A percentile compares a stretch with the other conserved stretches of the same genome.
These are phyloP conservation scores for Acanthochromis polyacanthus DNA, from an alignment of 2,113 vertebrate species.

Conservation along the genomic window DNA sequence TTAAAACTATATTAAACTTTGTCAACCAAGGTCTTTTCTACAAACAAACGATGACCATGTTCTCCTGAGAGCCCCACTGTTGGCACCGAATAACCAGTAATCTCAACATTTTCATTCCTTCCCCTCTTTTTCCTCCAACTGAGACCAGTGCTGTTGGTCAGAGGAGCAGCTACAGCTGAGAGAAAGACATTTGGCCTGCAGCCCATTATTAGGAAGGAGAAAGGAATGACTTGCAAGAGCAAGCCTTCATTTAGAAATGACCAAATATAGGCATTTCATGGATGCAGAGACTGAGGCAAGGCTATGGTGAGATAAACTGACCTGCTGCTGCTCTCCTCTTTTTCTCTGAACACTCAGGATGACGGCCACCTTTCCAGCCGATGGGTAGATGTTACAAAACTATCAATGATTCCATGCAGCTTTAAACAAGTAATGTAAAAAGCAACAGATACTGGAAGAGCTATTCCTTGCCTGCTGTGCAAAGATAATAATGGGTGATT, in stretches of 20 bases:
- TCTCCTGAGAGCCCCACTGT: conserved; percentile 4
- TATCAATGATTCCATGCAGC: conserved; percentile 14
- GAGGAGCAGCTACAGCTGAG: conserved; percentile 53
- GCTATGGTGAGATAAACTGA: conserved; percentile 72
- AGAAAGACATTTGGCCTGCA: conserved; percentile 74
- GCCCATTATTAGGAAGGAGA: conserved; percentile 83
- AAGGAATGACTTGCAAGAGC: conserved; percentile 83
- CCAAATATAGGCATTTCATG: conserved; percentile 88
- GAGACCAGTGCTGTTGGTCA: conserved; percentile 50
- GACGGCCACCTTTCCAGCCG: conserved; percentile 25
- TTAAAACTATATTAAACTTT: not conserved
- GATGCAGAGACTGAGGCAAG: conserved; percentile 65
- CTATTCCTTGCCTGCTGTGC: not conserved
- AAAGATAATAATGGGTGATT: not conserved
- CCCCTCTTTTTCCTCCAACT: conserved; percentile 33
- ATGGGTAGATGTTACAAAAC: not conserved
- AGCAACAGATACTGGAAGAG: not conserved
- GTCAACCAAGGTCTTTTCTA: not conserved
- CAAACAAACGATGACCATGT: not conserved
- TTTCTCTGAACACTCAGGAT: conserved; percentile 30
- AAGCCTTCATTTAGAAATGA: conserved; percentile 80
- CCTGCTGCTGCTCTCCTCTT: conserved; percentile 47
- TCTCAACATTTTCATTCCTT: conserved; percentile 59
- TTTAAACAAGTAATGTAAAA: conserved; percentile 24
- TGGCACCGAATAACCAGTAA: conserved; percentile 21